A percentile compares a stretch with the other conserved stretches of the same genome.
These are phyloP conservation scores for Coelogynopora nodosa DNA, from an alignment of 2,888 invertebrate species.

Conservation along the genomic window DNA sequence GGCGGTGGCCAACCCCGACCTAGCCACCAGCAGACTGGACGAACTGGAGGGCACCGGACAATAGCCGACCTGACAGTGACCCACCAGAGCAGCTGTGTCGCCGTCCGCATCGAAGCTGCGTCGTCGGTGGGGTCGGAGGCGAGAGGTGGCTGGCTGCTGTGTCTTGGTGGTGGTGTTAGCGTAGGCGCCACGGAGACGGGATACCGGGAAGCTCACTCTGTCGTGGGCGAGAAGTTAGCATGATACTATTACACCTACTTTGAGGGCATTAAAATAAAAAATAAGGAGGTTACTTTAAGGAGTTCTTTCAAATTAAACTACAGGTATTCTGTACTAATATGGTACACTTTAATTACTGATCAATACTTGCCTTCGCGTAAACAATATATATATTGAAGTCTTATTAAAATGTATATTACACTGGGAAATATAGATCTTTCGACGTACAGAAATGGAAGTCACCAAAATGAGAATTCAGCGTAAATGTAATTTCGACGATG, in stretches of 20 bases:
- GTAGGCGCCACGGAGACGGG: not conserved
- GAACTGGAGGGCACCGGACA: not conserved
- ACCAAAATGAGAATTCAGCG: too few species aligned
- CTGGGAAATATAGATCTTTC: too few species aligned
- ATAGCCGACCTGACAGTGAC: slow-evolving; percentile 26
- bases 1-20: not conserved
- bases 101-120: not conserved
- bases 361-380: too few species aligned
- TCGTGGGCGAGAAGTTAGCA: too few species aligned
- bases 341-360: too few species aligned
- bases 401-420: too few species aligned
- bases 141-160: not conserved
- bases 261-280: too few species aligned
- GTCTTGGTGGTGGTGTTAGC: not conserved
- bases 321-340: not conserved
- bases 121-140: not conserved
- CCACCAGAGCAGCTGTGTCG: not conserved
- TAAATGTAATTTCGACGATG: too few species aligned
- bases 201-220: slow-evolving; percentile 14
- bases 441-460: too few species aligned
- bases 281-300: too few species aligned
- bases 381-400: too few species aligned
- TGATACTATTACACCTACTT: too few species aligned
- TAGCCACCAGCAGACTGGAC: not conserved
- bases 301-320: not conserved